Percentiles rank a stretch among this genome's conserved stretches.
Evolutionary conservation across 2,113 vertebrate genomes (phyloP).

Genomic region (Cyanoliseus patagonus): DNA sequence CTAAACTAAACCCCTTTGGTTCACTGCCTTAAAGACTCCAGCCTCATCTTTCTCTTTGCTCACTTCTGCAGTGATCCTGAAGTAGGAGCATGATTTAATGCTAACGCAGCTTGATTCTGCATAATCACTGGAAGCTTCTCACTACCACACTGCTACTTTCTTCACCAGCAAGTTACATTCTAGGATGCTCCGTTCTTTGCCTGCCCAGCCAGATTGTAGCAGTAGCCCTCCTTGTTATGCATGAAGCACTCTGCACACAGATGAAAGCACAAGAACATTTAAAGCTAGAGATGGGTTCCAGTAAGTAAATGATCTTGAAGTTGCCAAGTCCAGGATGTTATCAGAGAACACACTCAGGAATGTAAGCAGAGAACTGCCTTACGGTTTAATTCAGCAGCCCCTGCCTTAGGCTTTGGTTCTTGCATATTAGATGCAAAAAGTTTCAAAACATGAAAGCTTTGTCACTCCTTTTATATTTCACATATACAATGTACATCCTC

Average conservation of each 20-base stretch:
- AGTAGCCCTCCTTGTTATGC: not conserved
- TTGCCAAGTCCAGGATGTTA: not conserved
- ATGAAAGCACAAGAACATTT: not conserved
- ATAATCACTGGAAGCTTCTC: rapidly evolving
- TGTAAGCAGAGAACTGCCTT: not conserved
- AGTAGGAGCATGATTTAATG: not conserved
- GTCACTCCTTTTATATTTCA: not conserved
- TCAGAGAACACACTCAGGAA: not conserved
- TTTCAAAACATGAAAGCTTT: not conserved
- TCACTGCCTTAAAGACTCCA: not conserved
- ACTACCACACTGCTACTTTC: not conserved
- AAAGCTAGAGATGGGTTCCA: not conserved
- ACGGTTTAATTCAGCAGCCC: not conserved
- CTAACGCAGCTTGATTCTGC: not conserved
- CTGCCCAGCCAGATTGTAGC: not conserved
- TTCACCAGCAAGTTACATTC: not conserved
- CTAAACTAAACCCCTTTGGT: not conserved
- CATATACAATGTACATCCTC: rapidly evolving
- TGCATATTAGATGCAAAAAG: not conserved
- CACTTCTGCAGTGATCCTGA: not conserved
- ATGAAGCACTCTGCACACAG: rapidly evolving
- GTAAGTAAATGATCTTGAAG: not conserved
- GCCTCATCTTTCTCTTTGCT: not conserved
- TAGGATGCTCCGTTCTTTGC: not conserved
- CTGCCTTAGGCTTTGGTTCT: not conserved